phyloP scores from a whole-genome alignment of 2,888 invertebrate species.

The Zaprionus bogoriensis region DNA sequence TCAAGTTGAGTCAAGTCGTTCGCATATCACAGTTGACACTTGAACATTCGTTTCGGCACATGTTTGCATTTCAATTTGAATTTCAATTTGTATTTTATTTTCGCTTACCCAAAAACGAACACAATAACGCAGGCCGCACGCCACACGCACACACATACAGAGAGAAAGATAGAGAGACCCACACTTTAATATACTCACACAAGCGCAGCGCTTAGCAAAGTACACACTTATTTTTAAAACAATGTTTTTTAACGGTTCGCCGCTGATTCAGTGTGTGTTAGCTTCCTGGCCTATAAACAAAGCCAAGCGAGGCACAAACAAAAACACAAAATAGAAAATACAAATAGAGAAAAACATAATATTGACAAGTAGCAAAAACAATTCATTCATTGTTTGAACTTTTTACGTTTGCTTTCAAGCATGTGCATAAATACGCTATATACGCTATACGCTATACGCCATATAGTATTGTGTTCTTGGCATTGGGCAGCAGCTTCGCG shows the following conservation, averaged over 20 bases:
- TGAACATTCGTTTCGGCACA: conserved; percentile 68
- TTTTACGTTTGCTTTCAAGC: conserved; percentile 12
- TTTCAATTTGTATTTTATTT: conserved; percentile 45
- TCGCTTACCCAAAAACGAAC: conserved; percentile 29
- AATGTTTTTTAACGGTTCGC: conserved; percentile 62
- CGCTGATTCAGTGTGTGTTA: conserved; percentile 34
- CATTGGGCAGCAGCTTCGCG: conserved; percentile 11
- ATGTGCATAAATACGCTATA: neutral
- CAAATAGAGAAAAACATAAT: conserved; percentile 46
- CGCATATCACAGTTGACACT: conserved; percentile 73
- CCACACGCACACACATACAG: neutral
- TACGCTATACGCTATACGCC: conserved; percentile 6
- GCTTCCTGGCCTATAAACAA: conserved; percentile 68
- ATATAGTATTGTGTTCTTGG: neutral
- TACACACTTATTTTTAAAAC: conserved; percentile 58
- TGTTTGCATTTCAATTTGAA: conserved; percentile 69
- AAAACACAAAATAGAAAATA: conserved; percentile 23
- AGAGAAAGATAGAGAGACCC: no score
- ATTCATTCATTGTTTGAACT: conserved; percentile 70
- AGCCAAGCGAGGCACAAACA: conserved; percentile 9
- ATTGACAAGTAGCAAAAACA: conserved; percentile 72
- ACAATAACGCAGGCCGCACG: conserved; percentile 30
- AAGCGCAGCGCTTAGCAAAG: conserved; percentile 8
- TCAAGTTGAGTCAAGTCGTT: conserved; percentile 68
- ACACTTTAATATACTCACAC: no score